Conservation (phyloP, 2,888 invertebrate genomes). For the Schizotus pectinicornis region DNA sequence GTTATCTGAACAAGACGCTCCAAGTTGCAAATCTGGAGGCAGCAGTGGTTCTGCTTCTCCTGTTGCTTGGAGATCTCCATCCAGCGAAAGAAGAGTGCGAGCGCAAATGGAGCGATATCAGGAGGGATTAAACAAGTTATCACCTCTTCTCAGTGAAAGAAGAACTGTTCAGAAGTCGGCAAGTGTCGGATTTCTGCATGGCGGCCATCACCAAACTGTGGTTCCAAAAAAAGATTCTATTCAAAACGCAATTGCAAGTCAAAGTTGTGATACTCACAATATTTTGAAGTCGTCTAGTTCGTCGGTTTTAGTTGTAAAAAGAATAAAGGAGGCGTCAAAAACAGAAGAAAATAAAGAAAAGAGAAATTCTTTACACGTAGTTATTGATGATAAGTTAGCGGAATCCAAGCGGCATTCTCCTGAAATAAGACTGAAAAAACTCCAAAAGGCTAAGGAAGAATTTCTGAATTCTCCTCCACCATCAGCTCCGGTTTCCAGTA, state of each 20-base stretch:
- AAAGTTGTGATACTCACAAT: neutral
- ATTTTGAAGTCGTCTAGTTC: constrained; percentile 15
- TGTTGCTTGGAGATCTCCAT: constrained; percentile 67
- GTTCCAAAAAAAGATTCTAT: constrained; percentile 50
- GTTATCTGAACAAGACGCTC: constrained; percentile 64
- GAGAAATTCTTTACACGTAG: too few relatives aligned
- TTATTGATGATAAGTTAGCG: neutral
- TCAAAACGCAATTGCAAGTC: constrained; percentile 2
- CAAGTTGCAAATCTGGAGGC: constrained; percentile 51
- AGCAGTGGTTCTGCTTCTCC: constrained; percentile 72
- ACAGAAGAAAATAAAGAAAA: neutral
- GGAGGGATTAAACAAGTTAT: constrained; percentile 56
- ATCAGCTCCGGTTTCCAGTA: constrained; percentile 34
- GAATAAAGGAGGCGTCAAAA: neutral
- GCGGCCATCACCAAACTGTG: constrained; percentile 51
- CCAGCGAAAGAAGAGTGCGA: constrained; percentile 65
- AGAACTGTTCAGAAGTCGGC: constrained; percentile 71
- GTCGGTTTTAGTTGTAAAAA: neutral
- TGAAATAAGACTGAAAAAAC: constrained; percentile 64
- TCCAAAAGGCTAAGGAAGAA: constrained; percentile 74
- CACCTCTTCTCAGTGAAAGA: constrained; percentile 54
- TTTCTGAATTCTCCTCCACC: constrained; percentile 61
- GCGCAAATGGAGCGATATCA: constrained; percentile 61
- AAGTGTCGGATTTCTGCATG: constrained; percentile 58
- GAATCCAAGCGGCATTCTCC: constrained; percentile 33